Evolutionary conservation across 1,140 invertebrate species (phyloP).

Genomic region (Mamestra configurata): DNA sequence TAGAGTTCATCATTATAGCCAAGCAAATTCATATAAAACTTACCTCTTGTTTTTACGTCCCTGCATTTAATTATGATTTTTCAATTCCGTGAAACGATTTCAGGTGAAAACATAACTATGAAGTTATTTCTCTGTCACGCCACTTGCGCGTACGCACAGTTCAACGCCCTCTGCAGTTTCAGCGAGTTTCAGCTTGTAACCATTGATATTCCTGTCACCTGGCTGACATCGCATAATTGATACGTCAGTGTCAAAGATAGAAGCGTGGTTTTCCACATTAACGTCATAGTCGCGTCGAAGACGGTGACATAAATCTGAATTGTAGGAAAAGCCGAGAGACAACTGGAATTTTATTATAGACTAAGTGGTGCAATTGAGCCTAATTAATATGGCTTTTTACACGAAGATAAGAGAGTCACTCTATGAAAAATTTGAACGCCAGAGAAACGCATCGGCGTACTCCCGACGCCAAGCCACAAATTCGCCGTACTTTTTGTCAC

Average conservation of each 20-base stretch:
- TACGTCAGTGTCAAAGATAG: background rate
- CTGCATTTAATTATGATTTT: too few species aligned
- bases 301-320: background rate
- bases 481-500: too few species aligned
- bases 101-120: constrained; percentile 13
- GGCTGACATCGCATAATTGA: constrained; percentile 15
- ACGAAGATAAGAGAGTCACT: too few species aligned
- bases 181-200: background rate
- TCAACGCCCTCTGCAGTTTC: constrained; percentile 21
- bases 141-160: constrained; percentile 21
- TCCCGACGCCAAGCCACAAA: too few species aligned
- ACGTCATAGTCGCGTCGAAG: background rate
- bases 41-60: too few species aligned
- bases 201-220: constrained; percentile 1
- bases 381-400: too few species aligned
- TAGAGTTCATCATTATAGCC: too few species aligned
- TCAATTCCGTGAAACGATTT: background rate
- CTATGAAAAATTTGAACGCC: too few species aligned
- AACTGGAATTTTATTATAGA: background rate
- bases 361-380: too few species aligned
- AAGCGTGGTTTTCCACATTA: background rate
- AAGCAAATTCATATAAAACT: too few species aligned
- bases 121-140: background rate
- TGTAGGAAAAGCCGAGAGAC: background rate
- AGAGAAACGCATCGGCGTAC: too few species aligned